Evolutionary conservation across 2,113 vertebrate genomes (phyloP), one percentile per base, ranked within the genome.

Genomic region (Epinephelus cyanopodus): DNA sequence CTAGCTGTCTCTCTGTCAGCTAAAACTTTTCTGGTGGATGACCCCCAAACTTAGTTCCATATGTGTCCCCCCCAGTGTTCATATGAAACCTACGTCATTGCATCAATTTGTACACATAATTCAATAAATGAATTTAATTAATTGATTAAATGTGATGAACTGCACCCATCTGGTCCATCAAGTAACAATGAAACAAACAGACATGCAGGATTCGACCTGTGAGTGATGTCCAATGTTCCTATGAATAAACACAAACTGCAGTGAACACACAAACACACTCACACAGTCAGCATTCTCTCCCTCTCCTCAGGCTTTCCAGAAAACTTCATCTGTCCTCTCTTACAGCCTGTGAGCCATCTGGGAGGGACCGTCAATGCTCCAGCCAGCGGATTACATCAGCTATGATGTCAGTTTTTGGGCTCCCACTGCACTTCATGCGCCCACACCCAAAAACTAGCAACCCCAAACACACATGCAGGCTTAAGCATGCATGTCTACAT

Each of bases 311-410:
- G 29, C 14, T 27, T 58, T 60, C 42, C 52, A 80, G 27, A 78
- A 84, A 82, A 64, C 45, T 19, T 77, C 57, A 77, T 89, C 67
- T 65, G 58, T 67, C 53, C 66, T 85, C n/a, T 77, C 68, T 81
- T 76, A 57, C 12, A 73, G 72, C 33, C 82, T 82, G 79, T 7
- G 39, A 84, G 74, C 82, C 82, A 68, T 84, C 84, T 84, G 87
- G 89, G 86, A 92, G 86, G 86, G 85, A 78, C 64, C 5, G 14
- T 58, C 68, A 39, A 47, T 4, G 25, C 76, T 69, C 56, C 5
- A 18, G 85, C 88, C 86, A 86, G 79, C 67, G 60, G 69, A 92
- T 94, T 66, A 92, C 86, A 90, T 93, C 90, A 92, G 53, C 71
- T 57, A 86, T 94, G 86, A 93, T 85, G 87, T 93, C 90, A 93